phyloP scores from a whole-genome alignment of 1,140 invertebrate genomes.

The Centruroides sculpturatus region DNA sequence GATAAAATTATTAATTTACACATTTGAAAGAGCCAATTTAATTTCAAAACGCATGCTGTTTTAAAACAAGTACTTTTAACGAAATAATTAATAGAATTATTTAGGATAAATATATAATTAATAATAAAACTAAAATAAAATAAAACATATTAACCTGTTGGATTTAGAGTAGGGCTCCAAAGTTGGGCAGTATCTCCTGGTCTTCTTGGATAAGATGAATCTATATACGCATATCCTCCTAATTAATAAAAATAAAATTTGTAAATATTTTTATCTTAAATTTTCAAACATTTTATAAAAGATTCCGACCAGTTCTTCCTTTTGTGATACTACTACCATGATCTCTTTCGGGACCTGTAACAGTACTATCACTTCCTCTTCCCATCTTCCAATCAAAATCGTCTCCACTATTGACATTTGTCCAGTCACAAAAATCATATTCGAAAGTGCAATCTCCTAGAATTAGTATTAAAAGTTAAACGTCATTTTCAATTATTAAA shows the following conservation, averaged over 20 bases:
- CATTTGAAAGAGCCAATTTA: too few relatives aligned
- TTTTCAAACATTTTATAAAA: background rate
- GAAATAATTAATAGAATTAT: too few relatives aligned
- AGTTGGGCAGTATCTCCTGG: slow-evolving; percentile 44
- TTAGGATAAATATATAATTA: too few relatives aligned
- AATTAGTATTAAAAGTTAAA: background rate
- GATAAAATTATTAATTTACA: too few relatives aligned
- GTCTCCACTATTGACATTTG: slow-evolving; percentile 39
- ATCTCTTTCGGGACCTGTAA: slow-evolving; percentile 45
- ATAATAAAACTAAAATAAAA: too few relatives aligned
- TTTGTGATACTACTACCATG: slow-evolving; percentile 22
- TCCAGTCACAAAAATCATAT: slow-evolving; percentile 46
- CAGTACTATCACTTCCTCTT: slow-evolving; percentile 44
- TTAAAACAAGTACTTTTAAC: too few relatives aligned
- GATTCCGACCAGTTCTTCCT: slow-evolving; percentile 7
- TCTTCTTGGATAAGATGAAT: slow-evolving; percentile 42
- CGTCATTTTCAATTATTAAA: too few relatives aligned
- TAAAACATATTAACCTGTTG: slow-evolving; percentile 28
- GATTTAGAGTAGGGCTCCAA: slow-evolving; percentile 39
- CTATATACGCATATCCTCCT: slow-evolving; percentile 48
- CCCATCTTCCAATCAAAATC: slow-evolving; percentile 51
- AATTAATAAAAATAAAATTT: slow-evolving; percentile 16
- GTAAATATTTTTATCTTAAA: background rate
- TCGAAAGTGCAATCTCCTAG: slow-evolving; percentile 44
- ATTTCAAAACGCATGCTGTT: too few relatives aligned